Evolutionary conservation across 37 sponge, comb jelly and placozoan species (phyloP).

Genomic region (Sycon ciliatum): DNA sequence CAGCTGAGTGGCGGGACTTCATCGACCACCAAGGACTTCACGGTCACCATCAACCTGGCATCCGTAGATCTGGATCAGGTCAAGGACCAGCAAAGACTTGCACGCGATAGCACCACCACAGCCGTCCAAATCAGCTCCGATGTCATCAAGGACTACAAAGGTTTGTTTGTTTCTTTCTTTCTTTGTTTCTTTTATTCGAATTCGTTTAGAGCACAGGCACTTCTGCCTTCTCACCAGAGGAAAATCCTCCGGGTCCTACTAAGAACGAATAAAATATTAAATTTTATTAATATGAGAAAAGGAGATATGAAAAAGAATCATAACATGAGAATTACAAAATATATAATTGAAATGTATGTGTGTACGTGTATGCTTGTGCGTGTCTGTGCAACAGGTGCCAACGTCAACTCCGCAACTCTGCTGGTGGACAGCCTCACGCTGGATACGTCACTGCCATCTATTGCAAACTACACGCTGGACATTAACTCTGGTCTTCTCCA

Average conservation of each 20-base stretch:
- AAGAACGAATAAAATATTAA: too few species aligned
- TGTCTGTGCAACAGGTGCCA: not conserved
- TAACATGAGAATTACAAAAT: too few species aligned
- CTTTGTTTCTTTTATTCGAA: too few species aligned
- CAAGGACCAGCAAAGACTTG: constrained; percentile 33
- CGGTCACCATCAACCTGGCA: constrained; percentile 49
- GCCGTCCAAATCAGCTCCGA: constrained; percentile 34
- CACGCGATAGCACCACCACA: constrained; percentile 49
- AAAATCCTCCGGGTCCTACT: too few species aligned
- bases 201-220: too few species aligned
- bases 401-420: constrained; percentile 2
- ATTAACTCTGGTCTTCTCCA: constrained; percentile 55
- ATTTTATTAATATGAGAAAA: too few species aligned
- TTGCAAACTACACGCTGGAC: constrained; percentile 59
- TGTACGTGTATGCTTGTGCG: too few species aligned
- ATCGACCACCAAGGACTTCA: constrained; percentile 53
- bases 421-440: not conserved
- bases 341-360: too few species aligned
- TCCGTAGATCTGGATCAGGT: constrained; percentile 50
- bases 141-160: not conserved
- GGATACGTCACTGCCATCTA: constrained; percentile 33
- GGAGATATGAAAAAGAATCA: too few species aligned
- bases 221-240: too few species aligned
- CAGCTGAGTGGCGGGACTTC: too few species aligned
- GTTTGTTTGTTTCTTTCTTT: too few species aligned